phyloP scores from a whole-genome alignment of 2,888 invertebrate genomes.

The Melipona beecheii region DNA sequence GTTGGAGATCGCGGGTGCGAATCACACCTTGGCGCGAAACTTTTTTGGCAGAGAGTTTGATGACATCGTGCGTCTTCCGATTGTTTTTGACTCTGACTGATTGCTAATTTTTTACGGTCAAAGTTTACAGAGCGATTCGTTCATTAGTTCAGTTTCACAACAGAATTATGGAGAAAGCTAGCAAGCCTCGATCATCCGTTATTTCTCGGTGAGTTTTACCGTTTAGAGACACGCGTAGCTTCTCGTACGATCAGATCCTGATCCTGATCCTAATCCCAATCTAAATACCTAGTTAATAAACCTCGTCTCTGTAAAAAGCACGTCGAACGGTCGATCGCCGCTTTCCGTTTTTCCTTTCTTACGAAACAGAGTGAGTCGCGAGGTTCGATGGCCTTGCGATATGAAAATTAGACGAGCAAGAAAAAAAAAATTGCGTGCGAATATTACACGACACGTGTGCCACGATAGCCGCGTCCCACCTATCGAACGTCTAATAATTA shows the following conservation, averaged over 20 bases:
- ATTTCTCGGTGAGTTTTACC: too few species aligned
- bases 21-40: background rate
- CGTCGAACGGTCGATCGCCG: background rate
- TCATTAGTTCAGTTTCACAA: too few species aligned
- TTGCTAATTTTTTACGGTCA: too few species aligned
- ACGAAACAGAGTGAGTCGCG: conserved; percentile 14
- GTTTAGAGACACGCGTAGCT: too few species aligned
- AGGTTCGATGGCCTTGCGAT: conserved; percentile 39
- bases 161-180: too few species aligned
- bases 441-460: background rate
- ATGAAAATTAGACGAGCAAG: background rate
- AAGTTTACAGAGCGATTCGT: background rate
- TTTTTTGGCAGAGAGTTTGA: background rate
- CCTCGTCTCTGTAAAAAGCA: background rate
- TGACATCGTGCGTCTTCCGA: background rate
- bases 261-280: too few species aligned
- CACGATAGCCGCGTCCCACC: too few species aligned
- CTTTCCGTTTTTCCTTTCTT: background rate
- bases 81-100: too few species aligned
- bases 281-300: too few species aligned
- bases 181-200: too few species aligned
- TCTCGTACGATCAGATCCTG: too few species aligned
- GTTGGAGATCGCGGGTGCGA: background rate
- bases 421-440: background rate
- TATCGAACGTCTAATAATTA: conserved; percentile 24